Evolutionary conservation across 2,888 invertebrate species (phyloP).

Genomic region (Meliscaeva auricollis): DNA sequence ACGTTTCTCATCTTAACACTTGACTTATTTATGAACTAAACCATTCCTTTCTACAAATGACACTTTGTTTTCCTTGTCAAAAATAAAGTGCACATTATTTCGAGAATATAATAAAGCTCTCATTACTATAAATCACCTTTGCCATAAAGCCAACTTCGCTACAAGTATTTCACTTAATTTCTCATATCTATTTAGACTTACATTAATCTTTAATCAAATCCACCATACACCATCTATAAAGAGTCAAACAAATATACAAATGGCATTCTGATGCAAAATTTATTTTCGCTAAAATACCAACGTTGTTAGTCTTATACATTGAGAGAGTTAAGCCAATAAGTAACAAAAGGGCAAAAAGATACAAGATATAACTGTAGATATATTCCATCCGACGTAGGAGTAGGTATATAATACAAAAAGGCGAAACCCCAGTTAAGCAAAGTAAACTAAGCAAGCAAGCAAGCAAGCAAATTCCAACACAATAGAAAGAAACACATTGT

Average conservation of each 20-base stretch:
- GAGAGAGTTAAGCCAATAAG: constrained; percentile 26
- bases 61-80: too few species aligned
- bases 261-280: constrained; percentile 3
- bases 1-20: too few species aligned
- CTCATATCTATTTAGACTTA: neutral
- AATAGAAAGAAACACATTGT: constrained; percentile 32
- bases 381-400: neutral
- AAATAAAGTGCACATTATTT: neutral
- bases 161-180: constrained; percentile 22
- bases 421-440: neutral
- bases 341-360: constrained; percentile 31
- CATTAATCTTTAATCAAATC: constrained; percentile 12
- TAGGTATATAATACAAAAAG: constrained; percentile 25
- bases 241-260: neutral
- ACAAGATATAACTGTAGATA: neutral
- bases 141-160: neutral
- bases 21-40: too few species aligned
- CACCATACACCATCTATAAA: neutral
- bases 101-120: neutral
- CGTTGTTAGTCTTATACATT: constrained; percentile 1
- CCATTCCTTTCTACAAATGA: too few species aligned
- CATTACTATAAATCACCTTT: constrained; percentile 10
- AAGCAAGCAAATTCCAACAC: constrained; percentile 36
- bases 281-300: constrained; percentile 11
- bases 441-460: constrained; percentile 1